Evolutionary conservation across 2,888 invertebrate species (phyloP).

Genomic region (Biston stratarius): DNA sequence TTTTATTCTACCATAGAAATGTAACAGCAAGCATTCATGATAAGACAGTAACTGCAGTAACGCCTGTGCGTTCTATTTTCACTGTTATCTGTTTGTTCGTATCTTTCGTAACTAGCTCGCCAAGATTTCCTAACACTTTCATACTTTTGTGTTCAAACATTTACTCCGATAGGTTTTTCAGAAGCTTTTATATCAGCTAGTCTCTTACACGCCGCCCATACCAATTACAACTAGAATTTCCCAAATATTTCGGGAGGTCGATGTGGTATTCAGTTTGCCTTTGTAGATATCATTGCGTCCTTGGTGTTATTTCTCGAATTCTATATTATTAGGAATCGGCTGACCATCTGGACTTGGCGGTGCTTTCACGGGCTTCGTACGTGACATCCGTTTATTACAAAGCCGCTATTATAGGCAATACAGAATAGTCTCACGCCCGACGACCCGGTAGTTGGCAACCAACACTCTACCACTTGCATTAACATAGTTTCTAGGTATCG

Average conservation of each 20-base stretch:
- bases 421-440: conserved; percentile 65
- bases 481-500: conserved; percentile 55
- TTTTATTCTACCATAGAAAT: not conserved
- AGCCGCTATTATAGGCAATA: conserved; percentile 52
- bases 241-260: not conserved
- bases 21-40: conserved; percentile 1
- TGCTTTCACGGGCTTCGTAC: conserved; percentile 60
- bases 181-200: conserved; percentile 3
- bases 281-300: conserved; percentile 29
- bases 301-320: conserved; percentile 49
- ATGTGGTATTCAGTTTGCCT: conserved; percentile 27
- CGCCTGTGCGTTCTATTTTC: conserved; percentile 59
- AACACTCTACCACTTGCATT: conserved; percentile 49
- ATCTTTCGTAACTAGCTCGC: conserved; percentile 46
- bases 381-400: conserved; percentile 70
- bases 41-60: conserved; percentile 26
- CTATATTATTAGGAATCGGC: conserved; percentile 54
- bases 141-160: conserved; percentile 16
- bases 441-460: conserved; percentile 53
- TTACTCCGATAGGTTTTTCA: conserved; percentile 4
- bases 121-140: conserved; percentile 33
- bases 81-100: conserved; percentile 59
- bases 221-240: conserved; percentile 2
- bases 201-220: not conserved
- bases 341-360: conserved; percentile 60